Percentiles rank a stretch among this genome's conserved stretches.
phyloP scores from a whole-genome alignment of 2,797 vertebrate genomes.

The Chromis chromis region DNA sequence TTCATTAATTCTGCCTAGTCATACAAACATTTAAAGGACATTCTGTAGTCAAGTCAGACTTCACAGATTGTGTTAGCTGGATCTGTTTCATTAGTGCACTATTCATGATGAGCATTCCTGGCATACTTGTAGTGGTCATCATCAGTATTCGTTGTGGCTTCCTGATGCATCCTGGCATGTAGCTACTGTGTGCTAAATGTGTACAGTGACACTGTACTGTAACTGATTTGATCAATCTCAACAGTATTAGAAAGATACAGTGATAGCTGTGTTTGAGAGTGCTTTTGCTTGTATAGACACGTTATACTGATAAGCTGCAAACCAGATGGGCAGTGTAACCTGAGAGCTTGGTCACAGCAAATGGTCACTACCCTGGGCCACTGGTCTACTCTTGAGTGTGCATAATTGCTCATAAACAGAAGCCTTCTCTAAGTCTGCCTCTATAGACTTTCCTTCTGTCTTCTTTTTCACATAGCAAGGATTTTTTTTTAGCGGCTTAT shows the following conservation, averaged over 20 bases:
- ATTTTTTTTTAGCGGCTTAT: not conserved
- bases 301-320: constrained; percentile 21
- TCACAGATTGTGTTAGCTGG: not conserved
- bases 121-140: constrained; percentile 21
- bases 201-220: constrained; percentile 3
- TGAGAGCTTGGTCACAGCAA: constrained; percentile 39
- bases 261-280: constrained; percentile 15
- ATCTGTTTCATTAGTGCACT: not conserved
- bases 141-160: not conserved
- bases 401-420: constrained; percentile 5
- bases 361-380: constrained; percentile 2
- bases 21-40: constrained; percentile 11
- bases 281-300: constrained; percentile 18
- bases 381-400: constrained; percentile 6
- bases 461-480: not conserved
- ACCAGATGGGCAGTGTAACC: constrained; percentile 43
- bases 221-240: not conserved
- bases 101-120: constrained; percentile 37
- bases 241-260: constrained; percentile 6
- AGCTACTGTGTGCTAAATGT: constrained; percentile 5
- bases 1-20: constrained; percentile 11
- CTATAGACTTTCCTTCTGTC: not conserved
- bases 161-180: constrained; percentile 12
- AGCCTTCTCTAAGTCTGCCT: constrained; percentile 1
- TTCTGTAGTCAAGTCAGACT: not conserved